Conservation (phyloP, 2,888 invertebrate species). For the Napeogenes inachia region DNA sequence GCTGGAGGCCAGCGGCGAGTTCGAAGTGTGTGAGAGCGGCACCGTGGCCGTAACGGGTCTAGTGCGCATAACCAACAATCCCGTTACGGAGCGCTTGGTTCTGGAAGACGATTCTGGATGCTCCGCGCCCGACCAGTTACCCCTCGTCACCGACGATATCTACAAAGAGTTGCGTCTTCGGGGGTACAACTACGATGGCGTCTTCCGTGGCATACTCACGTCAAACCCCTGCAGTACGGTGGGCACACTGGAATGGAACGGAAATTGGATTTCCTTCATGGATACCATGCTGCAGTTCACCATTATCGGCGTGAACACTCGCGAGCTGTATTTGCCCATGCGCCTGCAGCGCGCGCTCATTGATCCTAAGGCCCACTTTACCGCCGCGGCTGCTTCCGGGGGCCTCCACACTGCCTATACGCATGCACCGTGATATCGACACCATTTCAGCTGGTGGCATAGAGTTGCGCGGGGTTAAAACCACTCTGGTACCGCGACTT, state of each 20-base stretch:
- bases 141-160: slow-evolving; percentile 81
- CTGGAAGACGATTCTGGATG: slow-evolving; percentile 52
- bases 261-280: slow-evolving; percentile 96
- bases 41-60: slow-evolving; percentile 88
- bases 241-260: slow-evolving; percentile 89
- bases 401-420: slow-evolving; percentile 74
- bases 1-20: slow-evolving; percentile 88
- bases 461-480: slow-evolving; percentile 92
- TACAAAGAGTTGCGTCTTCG: slow-evolving; percentile 91
- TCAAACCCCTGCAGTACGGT: slow-evolving; percentile 83
- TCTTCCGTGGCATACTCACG: slow-evolving; percentile 87
- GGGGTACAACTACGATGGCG: slow-evolving; percentile 90
- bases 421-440: slow-evolving; percentile 83
- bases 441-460: slow-evolving; percentile 89
- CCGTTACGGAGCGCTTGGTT: slow-evolving; percentile 79
- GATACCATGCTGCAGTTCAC: slow-evolving; percentile 97
- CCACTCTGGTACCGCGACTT: slow-evolving; percentile 91
- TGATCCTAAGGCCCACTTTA: slow-evolving; percentile 84
- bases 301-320: slow-evolving; percentile 85
- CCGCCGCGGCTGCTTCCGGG: slow-evolving; percentile 43
- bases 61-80: slow-evolving; percentile 81
- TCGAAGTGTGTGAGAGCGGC: slow-evolving; percentile 93
- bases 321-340: slow-evolving; percentile 93
- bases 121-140: slow-evolving; percentile 64
- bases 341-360: slow-evolving; percentile 88